Evolutionary conservation across 2,797 vertebrate genomes (phyloP).

Genomic region (Channa striata): DNA sequence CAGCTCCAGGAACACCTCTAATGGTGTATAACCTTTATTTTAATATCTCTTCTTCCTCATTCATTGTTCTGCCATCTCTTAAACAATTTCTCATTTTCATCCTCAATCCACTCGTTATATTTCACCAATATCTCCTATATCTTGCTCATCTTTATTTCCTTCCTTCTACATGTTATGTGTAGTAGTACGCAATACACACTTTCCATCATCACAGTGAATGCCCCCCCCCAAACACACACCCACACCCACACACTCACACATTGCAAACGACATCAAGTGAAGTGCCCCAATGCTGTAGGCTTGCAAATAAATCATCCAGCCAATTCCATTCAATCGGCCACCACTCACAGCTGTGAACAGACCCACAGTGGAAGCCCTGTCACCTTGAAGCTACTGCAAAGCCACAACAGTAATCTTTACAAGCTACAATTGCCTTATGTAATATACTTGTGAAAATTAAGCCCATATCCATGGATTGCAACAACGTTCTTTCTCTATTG

Average conservation of each 20-base stretch:
- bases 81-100: constrained; percentile 38
- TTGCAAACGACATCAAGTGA: constrained; percentile 26
- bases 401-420: constrained; percentile 51
- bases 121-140: constrained; percentile 22
- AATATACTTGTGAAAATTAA: constrained; percentile 45
- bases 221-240: no score
- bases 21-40: constrained; percentile 30
- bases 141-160: constrained; percentile 40
- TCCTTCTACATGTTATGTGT: constrained; percentile 37
- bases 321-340: constrained; percentile 69
- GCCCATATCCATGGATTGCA: constrained; percentile 28
- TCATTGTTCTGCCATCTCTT: constrained; percentile 24
- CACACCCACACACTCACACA: constrained; percentile 21
- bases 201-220: constrained; percentile 41
- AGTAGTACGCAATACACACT: constrained; percentile 61
- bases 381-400: constrained; percentile 48
- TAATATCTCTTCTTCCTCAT: background rate
- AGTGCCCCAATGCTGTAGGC: constrained; percentile 56
- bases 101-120: constrained; percentile 19
- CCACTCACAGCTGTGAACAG: constrained; percentile 58
- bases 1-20: constrained; percentile 2
- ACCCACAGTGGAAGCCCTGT: constrained; percentile 31
- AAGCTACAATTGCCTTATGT: constrained; percentile 33
- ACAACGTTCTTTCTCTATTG: constrained; percentile 28
- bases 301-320: constrained; percentile 75